A percentile compares a stretch with the other conserved stretches of the same genome.
Conservation (phyloP, 2,113 vertebrate genomes). For the Rostratula benghalensis region DNA sequence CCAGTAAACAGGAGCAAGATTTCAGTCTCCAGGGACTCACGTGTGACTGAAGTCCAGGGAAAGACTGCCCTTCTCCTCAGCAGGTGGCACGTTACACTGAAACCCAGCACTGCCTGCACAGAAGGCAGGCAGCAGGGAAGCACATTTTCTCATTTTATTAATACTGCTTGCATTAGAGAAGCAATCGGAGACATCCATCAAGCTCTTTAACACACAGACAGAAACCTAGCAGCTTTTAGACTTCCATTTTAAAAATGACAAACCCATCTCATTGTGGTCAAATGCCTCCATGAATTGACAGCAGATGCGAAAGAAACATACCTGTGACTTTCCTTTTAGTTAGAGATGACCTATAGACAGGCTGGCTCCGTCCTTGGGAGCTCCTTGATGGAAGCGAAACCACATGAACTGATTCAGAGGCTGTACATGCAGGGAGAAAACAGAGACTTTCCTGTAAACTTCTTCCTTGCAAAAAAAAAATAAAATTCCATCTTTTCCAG, state of each 20-base stretch:
- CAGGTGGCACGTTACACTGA: rapidly evolving
- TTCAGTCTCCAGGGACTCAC: background rate
- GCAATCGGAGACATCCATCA: background rate
- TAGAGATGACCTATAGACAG: constrained; percentile 79
- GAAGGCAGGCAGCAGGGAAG: background rate
- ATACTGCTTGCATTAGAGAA: background rate
- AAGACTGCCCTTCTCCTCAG: background rate
- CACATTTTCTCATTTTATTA: background rate
- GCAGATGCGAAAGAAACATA: constrained; percentile 61
- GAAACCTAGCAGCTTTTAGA: background rate
- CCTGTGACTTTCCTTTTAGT: constrained; percentile 86
- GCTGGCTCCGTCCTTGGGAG: constrained; percentile 80
- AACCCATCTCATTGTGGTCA: background rate
- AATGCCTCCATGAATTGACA: background rate
- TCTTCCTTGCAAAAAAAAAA: background rate
- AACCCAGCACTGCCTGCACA: background rate
- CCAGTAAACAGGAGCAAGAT: background rate
- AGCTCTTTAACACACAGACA: background rate
- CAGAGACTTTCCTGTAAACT: constrained; percentile 5
- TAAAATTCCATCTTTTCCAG: background rate
- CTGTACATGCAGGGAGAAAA: constrained; percentile 78
- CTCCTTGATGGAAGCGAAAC: constrained; percentile 91
- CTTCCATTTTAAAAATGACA: background rate
- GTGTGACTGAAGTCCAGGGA: background rate
- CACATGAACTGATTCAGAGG: constrained; percentile 95